Percentiles rank a stretch among this genome's conserved stretches.
Conservation (phyloP, 2,797 vertebrate genomes). For the Austrolebias charrua region DNA sequence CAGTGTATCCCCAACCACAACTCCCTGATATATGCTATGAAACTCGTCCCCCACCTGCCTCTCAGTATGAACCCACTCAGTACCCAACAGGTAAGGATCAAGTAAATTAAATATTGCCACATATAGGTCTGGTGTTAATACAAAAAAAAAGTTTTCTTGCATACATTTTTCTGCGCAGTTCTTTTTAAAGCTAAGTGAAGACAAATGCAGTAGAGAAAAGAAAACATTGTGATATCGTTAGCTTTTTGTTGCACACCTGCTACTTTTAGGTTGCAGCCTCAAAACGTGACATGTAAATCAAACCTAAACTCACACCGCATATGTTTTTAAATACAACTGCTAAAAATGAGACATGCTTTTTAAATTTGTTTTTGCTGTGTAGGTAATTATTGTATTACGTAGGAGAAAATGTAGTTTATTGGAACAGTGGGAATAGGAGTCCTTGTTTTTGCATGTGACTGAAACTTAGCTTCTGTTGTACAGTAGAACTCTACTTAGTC, state of each 20-base stretch:
- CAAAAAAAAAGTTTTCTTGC: no score
- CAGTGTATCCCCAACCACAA: constrained; percentile 85
- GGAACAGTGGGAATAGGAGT: no score
- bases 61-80: constrained; percentile 87
- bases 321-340: background rate
- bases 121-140: background rate
- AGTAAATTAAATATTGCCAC: background rate
- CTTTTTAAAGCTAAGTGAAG: no score
- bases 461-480: background rate
- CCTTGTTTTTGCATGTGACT: no score
- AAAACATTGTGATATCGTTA: background rate
- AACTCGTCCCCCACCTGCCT: constrained; percentile 83
- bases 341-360: background rate
- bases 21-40: constrained; percentile 92
- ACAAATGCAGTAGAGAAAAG: no score
- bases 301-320: no score
- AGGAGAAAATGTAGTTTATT: no score
- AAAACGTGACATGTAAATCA: background rate
- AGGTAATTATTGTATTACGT: no score
- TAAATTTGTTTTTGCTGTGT: no score
- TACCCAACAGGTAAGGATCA: constrained; percentile 85
- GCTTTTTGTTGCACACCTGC: background rate
- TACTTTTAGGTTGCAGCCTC: background rate
- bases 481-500: no score
- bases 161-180: no score